Base-by-base conservation (phyloP, 2,113 vertebrate genomes). In the Eolophus roseicapilla region DNA sequence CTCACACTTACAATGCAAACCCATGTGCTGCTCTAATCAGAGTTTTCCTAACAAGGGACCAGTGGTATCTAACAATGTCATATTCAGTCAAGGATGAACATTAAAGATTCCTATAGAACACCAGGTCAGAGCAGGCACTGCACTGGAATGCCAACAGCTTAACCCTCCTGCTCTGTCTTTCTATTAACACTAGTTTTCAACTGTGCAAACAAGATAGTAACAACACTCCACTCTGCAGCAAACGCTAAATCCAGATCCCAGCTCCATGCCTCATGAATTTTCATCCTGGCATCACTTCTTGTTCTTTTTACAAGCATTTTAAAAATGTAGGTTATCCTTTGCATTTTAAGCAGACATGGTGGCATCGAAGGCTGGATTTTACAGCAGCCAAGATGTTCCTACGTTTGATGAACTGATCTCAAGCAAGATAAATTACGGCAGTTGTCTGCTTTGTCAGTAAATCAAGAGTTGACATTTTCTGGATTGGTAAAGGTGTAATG, bases 341-440 rank as follows among this genome's bases (percentile, higher is more conserved):
- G 98, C 97, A 98, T 98, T 97, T 97, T 98, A 98, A 98, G 89
- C 96, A 98, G 97, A 75, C 18, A 9, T 24, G 59, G 97, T 97
- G 91, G 88, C 97, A 98, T 97, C 97, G 85, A 96, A 96, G 92
- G 96, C 90, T 81, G 96, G 93, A 41, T 94, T 97, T 97, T 97
- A 96, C 96, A 96, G 97, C 43, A 57, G 94, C 97, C 96, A 97
- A 97, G 96, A 95, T 96, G 95, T 94, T 86, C 97, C 97, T 33
- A 93, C 97, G 97, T 98, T 97, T 97, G 98, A 98, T 97, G 98
- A 98, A 97, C 97, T 97, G 98, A 98, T 98, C 97, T 95, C 96
- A n/a, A 93, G 96, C 90, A 94, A 98, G 97, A 98, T 98, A 98
- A 98, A 97, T 98, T 87, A 90, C 96, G 97, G 97, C 97, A 95